Evolutionary conservation across 2,113 vertebrate species (phyloP).

Genomic region (Argyrosomus japonicus): DNA sequence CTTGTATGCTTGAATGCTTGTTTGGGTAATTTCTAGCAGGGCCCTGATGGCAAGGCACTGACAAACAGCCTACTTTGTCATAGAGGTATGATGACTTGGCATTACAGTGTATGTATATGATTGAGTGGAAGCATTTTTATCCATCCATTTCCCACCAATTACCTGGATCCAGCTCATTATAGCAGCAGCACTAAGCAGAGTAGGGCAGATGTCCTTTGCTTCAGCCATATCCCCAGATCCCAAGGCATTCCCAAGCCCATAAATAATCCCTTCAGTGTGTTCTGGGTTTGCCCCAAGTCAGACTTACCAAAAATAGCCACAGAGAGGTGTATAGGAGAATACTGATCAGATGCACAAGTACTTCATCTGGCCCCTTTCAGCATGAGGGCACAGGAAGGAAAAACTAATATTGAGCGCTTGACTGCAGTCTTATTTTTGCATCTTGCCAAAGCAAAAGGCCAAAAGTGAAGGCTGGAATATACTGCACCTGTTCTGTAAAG

Average conservation of each 20-base stretch:
- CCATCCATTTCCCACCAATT: neutral
- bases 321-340: slow-evolving; percentile 42
- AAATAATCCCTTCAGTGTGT: slow-evolving; percentile 52
- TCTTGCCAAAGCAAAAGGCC: neutral
- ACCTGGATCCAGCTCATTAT: neutral
- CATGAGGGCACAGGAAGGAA: slow-evolving; percentile 17
- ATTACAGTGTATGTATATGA: neutral
- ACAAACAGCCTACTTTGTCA: slow-evolving; percentile 5
- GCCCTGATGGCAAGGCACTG: neutral
- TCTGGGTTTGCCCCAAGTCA: slow-evolving; percentile 43
- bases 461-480: neutral
- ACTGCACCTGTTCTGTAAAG: neutral
- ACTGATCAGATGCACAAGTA: slow-evolving; percentile 50
- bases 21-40: neutral
- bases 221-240: slow-evolving; percentile 18
- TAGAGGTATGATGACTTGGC: neutral
- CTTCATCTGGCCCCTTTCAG: slow-evolving; percentile 54
- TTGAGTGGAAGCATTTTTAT: slow-evolving; percentile 13
- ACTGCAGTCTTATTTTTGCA: slow-evolving; percentile 10
- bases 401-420: neutral
- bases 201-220: slow-evolving; percentile 16
- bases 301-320: slow-evolving; percentile 64
- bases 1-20: too few relatives aligned
- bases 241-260: slow-evolving; percentile 47
- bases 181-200: slow-evolving; percentile 17